Percentiles rank a stretch among this genome's conserved stretches.
Conservation (phyloP, 2,888 invertebrate genomes). For the Caenorhabditis zanzibari region DNA sequence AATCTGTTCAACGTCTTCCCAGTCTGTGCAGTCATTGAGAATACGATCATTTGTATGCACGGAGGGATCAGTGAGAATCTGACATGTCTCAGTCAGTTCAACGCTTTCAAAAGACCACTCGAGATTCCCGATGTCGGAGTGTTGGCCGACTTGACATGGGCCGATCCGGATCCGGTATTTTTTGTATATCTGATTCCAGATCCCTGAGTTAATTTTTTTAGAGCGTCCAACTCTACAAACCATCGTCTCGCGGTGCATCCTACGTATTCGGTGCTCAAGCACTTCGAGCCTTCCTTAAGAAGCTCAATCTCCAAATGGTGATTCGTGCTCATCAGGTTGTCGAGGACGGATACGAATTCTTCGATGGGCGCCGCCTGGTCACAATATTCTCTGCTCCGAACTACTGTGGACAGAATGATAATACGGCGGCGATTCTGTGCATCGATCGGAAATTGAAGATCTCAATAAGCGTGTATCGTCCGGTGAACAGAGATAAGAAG, state of each 20-base stretch:
- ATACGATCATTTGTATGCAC: slow-evolving; percentile 89
- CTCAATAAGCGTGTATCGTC: slow-evolving; percentile 35
- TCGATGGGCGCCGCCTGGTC: slow-evolving; percentile 88
- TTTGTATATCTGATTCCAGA: slow-evolving; percentile 64
- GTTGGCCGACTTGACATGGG: slow-evolving; percentile 85
- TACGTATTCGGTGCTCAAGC: slow-evolving; percentile 79
- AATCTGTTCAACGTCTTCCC: slow-evolving; percentile 94
- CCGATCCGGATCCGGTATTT: slow-evolving; percentile 76
- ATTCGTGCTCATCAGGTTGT: slow-evolving; percentile 81
- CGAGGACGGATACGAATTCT: slow-evolving; percentile 90
- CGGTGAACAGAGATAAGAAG: slow-evolving; percentile 18
- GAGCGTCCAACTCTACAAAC: slow-evolving; percentile 68
- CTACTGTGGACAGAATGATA: slow-evolving; percentile 89
- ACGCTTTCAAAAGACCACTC: slow-evolving; percentile 86
- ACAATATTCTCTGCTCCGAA: slow-evolving; percentile 87
- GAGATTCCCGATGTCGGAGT: slow-evolving; percentile 86
- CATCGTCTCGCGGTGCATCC: slow-evolving; percentile 74
- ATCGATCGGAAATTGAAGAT: slow-evolving; percentile 62
- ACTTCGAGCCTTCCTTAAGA: slow-evolving; percentile 72
- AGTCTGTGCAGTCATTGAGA: slow-evolving; percentile 95
- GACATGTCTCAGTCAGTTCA: slow-evolving; percentile 83
- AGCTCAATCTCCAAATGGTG: slow-evolving; percentile 75
- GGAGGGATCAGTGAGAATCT: slow-evolving; percentile 86
- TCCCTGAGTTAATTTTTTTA: too few relatives aligned
- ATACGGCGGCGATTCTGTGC: slow-evolving; percentile 69